These are phyloP conservation scores for Dastarcus helophoroides DNA, from an alignment of 2,888 invertebrate species.

Conservation along the genomic window DNA sequence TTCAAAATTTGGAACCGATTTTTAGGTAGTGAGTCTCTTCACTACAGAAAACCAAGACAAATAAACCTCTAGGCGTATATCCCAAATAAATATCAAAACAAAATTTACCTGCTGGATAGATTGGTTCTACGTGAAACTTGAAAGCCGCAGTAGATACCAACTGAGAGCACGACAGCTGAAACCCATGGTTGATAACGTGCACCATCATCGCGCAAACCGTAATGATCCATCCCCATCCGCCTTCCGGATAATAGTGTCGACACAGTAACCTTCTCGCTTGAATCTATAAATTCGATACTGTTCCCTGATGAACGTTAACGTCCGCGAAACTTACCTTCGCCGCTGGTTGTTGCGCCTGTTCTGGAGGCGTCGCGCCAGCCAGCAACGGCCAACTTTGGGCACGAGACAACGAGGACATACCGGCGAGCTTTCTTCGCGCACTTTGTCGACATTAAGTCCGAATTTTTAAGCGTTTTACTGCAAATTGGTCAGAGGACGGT, in stretches of 20 bases:
- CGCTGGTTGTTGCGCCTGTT: conserved; percentile 34
- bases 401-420: conserved; percentile 38
- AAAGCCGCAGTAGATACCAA: conserved; percentile 52
- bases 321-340: conserved; percentile 18
- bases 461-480: no score
- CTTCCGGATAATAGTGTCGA: conserved; percentile 75
- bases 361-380: conserved; percentile 39
- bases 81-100: no score
- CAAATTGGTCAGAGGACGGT: no score
- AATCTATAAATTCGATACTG: conserved; percentile 32
- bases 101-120: conserved; percentile 51
- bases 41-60: no score
- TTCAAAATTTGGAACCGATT: no score
- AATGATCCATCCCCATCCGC: conserved; percentile 79
- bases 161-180: conserved; percentile 53
- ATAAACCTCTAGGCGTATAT: no score
- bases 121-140: conserved; percentile 49
- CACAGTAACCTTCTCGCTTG: conserved; percentile 54
- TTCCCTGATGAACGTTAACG: neutral
- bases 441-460: no score
- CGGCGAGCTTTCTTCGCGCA: no score
- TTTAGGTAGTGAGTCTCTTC: no score
- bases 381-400: conserved; percentile 43
- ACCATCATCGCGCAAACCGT: conserved; percentile 60
- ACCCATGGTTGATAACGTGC: conserved; percentile 61